phyloP scores from a whole-genome alignment of 2,888 invertebrate species.

The Parnassius apollo region DNA sequence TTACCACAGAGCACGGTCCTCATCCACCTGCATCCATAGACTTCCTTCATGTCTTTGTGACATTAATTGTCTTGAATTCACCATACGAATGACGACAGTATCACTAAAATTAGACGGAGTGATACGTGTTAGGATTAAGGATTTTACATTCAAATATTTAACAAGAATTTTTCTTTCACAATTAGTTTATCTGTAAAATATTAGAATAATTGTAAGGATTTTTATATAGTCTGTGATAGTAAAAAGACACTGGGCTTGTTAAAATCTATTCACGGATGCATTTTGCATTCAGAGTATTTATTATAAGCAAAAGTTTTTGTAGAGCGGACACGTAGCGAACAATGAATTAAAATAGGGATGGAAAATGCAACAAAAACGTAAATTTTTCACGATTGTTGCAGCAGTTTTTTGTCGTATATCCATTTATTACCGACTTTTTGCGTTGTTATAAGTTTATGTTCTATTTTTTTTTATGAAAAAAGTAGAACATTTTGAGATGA shows the following conservation, averaged over 20 bases:
- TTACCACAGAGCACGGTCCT: too few species aligned
- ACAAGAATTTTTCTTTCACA: too few species aligned
- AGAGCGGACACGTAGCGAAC: constrained; percentile 22
- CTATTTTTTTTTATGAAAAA: neutral
- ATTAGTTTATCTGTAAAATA: too few species aligned
- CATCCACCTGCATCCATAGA: too few species aligned
- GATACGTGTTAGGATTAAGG: too few species aligned
- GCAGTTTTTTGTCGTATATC: constrained; percentile 7
- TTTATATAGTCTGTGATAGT: constrained; percentile 7
- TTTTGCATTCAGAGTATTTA: constrained; percentile 13
- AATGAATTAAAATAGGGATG: constrained; percentile 24
- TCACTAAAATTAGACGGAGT: too few species aligned
- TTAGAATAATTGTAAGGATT: constrained; percentile 7
- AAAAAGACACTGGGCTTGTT: constrained; percentile 11
- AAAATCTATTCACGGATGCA: constrained; percentile 14
- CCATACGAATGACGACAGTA: too few species aligned
- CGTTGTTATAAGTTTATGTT: neutral
- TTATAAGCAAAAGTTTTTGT: constrained; percentile 17
- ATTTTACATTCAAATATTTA: too few species aligned
- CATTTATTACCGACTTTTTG: neutral
- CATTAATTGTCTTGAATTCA: too few species aligned
- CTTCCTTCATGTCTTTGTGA: too few species aligned
- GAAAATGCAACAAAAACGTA: constrained; percentile 18
- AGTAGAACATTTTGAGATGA: too few species aligned
- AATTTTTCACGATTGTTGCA: constrained; percentile 23